Percentiles rank a stretch among this genome's conserved stretches.
phyloP scores from a whole-genome alignment of 2,113 vertebrate species.

The Euleptes europaea region DNA sequence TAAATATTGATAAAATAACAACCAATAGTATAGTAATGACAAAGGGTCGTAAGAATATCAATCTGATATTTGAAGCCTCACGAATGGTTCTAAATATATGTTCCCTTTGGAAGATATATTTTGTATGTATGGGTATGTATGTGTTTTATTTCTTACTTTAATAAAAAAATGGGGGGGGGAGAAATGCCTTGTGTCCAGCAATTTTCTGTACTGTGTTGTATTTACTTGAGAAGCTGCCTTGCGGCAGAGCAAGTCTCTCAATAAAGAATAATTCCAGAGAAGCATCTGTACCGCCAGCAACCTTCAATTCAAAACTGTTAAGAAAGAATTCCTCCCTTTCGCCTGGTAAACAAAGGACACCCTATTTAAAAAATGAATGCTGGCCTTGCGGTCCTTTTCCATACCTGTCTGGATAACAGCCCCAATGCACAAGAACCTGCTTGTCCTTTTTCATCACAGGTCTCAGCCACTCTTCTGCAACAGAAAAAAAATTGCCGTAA shows the following conservation, averaged over 20 bases:
- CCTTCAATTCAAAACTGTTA: not conserved
- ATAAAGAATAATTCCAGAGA: not conserved
- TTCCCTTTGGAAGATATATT: too few species aligned
- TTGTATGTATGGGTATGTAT: too few species aligned
- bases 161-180: too few species aligned
- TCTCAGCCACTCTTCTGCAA: constrained; percentile 95
- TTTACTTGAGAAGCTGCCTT: too few species aligned
- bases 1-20: too few species aligned
- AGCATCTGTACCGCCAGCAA: not conserved
- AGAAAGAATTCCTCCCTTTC: not conserved
- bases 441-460: constrained; percentile 96
- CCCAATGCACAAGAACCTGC: constrained; percentile 96
- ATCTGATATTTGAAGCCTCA: too few species aligned
- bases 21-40: too few species aligned
- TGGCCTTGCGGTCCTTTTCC: not conserved
- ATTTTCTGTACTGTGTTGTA: not conserved
- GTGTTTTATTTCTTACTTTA: too few species aligned
- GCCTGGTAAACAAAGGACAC: not conserved
- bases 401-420: constrained; percentile 88
- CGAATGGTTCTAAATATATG: too few species aligned
- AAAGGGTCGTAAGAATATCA: too few species aligned
- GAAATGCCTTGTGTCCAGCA: not conserved
- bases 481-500: not conserved
- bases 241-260: too few species aligned
- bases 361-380: too few species aligned